phyloP scores from a whole-genome alignment of 2,888 invertebrate genomes.

The Branchellion lobata region DNA sequence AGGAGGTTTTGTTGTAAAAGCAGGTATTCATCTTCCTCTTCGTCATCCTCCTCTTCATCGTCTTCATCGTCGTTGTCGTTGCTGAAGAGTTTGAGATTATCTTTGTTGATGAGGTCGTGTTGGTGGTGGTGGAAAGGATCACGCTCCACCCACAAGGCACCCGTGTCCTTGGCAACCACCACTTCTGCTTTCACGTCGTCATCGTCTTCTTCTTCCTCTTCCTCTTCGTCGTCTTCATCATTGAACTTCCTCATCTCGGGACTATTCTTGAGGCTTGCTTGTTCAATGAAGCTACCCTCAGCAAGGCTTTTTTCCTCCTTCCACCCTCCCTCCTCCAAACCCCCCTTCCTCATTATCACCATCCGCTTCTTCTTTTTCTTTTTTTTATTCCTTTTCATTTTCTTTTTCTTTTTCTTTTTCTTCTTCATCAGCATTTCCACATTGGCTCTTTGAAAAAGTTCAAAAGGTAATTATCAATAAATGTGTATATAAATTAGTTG shows the following conservation, averaged over 20 bases:
- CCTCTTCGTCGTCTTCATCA: neutral
- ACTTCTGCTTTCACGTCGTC: neutral
- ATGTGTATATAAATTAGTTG: no score
- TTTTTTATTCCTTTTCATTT: neutral
- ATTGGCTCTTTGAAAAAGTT: neutral
- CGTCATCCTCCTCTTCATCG: constrained; percentile 68
- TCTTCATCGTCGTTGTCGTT: constrained; percentile 52
- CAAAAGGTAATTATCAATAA: no score
- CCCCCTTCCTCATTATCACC: neutral
- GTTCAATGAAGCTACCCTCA: neutral
- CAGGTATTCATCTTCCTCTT: constrained; percentile 31
- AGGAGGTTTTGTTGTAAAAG: neutral
- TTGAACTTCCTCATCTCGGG: neutral
- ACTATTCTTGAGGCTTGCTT: neutral
- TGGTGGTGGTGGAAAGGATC: neutral
- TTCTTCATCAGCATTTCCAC: neutral
- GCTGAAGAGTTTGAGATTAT: neutral
- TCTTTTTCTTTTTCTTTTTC: constrained; percentile 37
- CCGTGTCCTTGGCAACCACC: neutral
- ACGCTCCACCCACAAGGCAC: neutral
- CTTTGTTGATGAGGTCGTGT: neutral
- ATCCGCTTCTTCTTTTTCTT: neutral
- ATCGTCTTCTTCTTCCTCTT: neutral
- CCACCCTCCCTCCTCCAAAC: neutral
- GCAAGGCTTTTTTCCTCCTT: neutral